Percentiles rank a stretch among this genome's conserved stretches.
These are phyloP conservation scores for Troides aeacus DNA, from an alignment of 2,888 invertebrate species.

Conservation along the genomic window DNA sequence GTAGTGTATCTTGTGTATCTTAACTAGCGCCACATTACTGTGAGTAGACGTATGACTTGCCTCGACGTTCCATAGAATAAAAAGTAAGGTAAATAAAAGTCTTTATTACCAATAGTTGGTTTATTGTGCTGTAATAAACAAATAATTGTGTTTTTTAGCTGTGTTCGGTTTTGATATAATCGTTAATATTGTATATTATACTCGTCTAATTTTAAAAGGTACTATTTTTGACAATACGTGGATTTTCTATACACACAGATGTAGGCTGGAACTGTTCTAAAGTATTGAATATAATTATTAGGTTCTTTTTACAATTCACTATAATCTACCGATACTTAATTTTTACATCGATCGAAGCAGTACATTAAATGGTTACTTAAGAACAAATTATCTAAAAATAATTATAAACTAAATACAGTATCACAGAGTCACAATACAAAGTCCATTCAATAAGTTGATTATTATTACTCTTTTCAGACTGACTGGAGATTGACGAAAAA, in stretches of 20 bases:
- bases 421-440: conserved; percentile 61
- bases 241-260: background rate
- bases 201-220: background rate
- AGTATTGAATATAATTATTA: conserved; percentile 9
- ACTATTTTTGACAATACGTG: background rate
- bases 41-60: no score
- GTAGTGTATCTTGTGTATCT: no score
- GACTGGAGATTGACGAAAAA: no score
- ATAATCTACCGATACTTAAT: conserved; percentile 22
- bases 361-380: conserved; percentile 27
- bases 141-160: conserved; percentile 44
- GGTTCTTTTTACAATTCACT: conserved; percentile 20
- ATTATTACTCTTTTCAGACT: background rate
- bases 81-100: conserved; percentile 30
- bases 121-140: conserved; percentile 68
- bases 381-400: conserved; percentile 30
- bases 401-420: conserved; percentile 50
- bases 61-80: no score
- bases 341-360: conserved; percentile 26
- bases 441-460: conserved; percentile 24
- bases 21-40: background rate
- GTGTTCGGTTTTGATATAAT: background rate
- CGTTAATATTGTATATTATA: background rate
- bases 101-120: conserved; percentile 56
- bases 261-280: conserved; percentile 10